phyloP scores from a whole-genome alignment of 2,888 invertebrate genomes.

The Beris morrisii region DNA sequence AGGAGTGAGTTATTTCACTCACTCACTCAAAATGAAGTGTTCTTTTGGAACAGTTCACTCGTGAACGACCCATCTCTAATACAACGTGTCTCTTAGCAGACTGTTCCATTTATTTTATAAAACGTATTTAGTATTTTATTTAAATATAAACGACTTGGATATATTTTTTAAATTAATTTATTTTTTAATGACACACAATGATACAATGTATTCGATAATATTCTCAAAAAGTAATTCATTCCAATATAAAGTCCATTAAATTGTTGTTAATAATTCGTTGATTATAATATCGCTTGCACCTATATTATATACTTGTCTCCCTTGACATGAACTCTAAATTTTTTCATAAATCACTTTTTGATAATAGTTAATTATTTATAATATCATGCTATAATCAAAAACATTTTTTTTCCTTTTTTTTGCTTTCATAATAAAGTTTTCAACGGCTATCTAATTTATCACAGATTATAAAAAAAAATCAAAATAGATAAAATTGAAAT shows the following conservation, averaged over 20 bases:
- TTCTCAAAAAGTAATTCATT: conserved; percentile 10
- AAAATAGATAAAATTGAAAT: conserved; percentile 28
- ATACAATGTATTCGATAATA: conserved; percentile 13
- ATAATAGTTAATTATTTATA: not conserved
- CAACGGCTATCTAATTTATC: conserved; percentile 36
- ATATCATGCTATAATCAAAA: not conserved
- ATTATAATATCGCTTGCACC: conserved; percentile 32
- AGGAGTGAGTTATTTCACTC: no score
- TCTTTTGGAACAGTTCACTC: no score
- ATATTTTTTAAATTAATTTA: not conserved
- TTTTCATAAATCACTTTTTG: not conserved
- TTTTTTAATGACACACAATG: conserved; percentile 27
- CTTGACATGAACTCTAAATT: conserved; percentile 13
- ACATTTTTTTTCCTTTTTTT: conserved; percentile 1
- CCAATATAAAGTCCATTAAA: conserved; percentile 4
- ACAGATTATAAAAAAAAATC: conserved; percentile 37
- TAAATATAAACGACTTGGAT: no score
- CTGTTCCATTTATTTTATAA: no score
- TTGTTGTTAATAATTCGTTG: not conserved
- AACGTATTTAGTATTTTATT: no score
- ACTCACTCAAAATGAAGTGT: no score
- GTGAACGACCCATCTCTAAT: no score
- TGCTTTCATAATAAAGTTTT: conserved; percentile 21
- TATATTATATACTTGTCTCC: conserved; percentile 36
- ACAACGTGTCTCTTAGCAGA: no score